phyloP scores from a whole-genome alignment of 2,888 invertebrate species.

The Omphaloscelis lunosa region DNA sequence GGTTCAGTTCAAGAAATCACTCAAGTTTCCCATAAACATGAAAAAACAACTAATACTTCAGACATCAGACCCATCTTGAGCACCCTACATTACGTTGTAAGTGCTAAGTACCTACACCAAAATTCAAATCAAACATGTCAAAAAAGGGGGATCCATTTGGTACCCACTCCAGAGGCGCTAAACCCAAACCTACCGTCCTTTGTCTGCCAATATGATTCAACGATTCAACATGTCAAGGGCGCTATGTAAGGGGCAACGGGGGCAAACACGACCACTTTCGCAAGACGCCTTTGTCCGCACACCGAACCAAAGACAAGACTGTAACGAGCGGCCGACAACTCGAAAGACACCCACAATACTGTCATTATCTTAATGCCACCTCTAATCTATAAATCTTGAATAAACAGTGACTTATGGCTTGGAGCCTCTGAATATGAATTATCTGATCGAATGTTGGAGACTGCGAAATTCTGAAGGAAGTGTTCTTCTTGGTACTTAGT shows the following conservation, averaged over 20 bases:
- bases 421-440: constrained; percentile 64
- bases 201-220: constrained; percentile 72
- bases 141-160: neutral
- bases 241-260: constrained; percentile 60
- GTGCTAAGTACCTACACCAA: neutral
- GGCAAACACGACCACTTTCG: constrained; percentile 75
- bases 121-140: neutral
- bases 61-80: neutral
- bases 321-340: constrained; percentile 59
- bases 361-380: constrained; percentile 70
- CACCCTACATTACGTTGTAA: neutral
- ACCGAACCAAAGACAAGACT: constrained; percentile 61
- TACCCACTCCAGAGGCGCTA: neutral
- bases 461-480: constrained; percentile 5
- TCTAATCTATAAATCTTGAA: constrained; percentile 73
- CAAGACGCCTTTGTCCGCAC: constrained; percentile 73
- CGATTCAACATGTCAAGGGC: constrained; percentile 78
- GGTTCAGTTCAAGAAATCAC: too few species aligned
- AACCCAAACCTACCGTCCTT: constrained; percentile 51
- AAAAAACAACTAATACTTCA: constrained; percentile 3
- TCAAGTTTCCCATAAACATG: neutral
- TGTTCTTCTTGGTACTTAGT: constrained; percentile 23
- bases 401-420: constrained; percentile 71
- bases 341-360: constrained; percentile 65
- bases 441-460: constrained; percentile 40